These are phyloP conservation scores for Apis dorsata DNA, from an alignment of 1,140 invertebrate species.

Conservation along the genomic window DNA sequence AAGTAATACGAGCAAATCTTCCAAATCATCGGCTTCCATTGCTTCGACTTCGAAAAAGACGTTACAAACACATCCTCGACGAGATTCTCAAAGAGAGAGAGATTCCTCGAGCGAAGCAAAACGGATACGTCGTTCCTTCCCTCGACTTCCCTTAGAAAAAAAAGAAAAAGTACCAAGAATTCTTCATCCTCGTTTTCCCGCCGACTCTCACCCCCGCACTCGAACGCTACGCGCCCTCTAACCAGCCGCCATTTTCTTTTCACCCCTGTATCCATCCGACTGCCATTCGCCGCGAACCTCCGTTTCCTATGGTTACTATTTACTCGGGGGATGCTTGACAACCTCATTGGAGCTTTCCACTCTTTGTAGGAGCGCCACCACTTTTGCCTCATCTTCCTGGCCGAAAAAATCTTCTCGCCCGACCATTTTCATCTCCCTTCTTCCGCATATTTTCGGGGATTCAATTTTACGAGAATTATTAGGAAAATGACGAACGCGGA, in stretches of 20 bases:
- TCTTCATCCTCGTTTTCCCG: slow-evolving; percentile 64
- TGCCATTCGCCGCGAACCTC: slow-evolving; percentile 61
- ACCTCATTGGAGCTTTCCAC: slow-evolving; percentile 65
- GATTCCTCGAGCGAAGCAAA: slow-evolving; percentile 47
- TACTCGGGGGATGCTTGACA: slow-evolving; percentile 64
- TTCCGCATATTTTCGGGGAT: not conserved
- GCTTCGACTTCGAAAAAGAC: slow-evolving; percentile 24
- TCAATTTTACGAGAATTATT: too few species aligned
- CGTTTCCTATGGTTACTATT: slow-evolving; percentile 70
- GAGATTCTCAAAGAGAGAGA: slow-evolving; percentile 41
- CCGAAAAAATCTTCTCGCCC: not conserved
- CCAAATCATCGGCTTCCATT: slow-evolving; percentile 56
- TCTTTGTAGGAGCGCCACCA: slow-evolving; percentile 45
- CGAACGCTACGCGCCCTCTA: slow-evolving; percentile 57
- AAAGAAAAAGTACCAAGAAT: slow-evolving; percentile 59
- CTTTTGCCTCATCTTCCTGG: slow-evolving; percentile 22
- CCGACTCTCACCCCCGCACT: slow-evolving; percentile 44
- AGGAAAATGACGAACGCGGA: too few species aligned
- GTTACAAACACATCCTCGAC: not conserved
- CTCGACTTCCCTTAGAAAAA: slow-evolving; percentile 3
- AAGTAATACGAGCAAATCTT: slow-evolving; percentile 21
- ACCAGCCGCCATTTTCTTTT: slow-evolving; percentile 71
- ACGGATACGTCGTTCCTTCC: slow-evolving; percentile 46
- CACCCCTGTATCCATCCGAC: slow-evolving; percentile 58
- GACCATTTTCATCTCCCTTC: not conserved